Base-by-base conservation (phyloP, 1,140 invertebrate species). In the Caenorhabditis remanei region DNA sequence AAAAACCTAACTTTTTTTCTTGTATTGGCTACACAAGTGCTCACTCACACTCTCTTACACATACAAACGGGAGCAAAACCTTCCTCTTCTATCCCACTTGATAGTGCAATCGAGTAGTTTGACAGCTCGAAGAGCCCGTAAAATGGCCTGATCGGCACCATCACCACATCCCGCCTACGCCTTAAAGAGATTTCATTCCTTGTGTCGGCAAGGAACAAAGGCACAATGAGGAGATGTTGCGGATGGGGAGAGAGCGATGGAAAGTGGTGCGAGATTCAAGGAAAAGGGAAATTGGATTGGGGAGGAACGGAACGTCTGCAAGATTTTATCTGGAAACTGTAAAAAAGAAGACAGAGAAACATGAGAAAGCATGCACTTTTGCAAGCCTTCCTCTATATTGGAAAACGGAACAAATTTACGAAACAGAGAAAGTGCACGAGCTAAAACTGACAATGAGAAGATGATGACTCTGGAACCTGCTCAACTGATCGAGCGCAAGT, bases 61-160 rank as follows among this genome's bases (percentile, higher is more conserved):
- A 65, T 11, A 9, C 63, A 46, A 13, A 46, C 40, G 19, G 43
- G 32, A 65, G 63, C 63, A 65, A 53, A 53, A 53, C 9, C 50
- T 9, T 16, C 56, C 11, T 41, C 50, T 53, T 46, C 41, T 71
- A 71, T 71, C 67, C 67, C 67, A 71, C 67, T 71, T 71, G 67
- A 46, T 71, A 71, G 67, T 71, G 67, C 67, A 71, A 71, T 71
- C 67, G 67, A 71, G 67, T 71, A 71, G 67, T 48, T 71, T 71
- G 67, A 71, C 67, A 71, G 67, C 67, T 71, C 67, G 24, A 71
- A 24, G 67, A 71, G 67, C 21, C 67, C 67, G 67, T 71, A 71
- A 71, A 71, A 71, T 71, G 67, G 67, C 67, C 67, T 71, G 67
- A 71, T 71, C 67, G 9, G 8, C 67, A 46, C 8, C 61, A 65